These are phyloP conservation scores for Blastobasis lacticolella DNA, from an alignment of 2,888 invertebrate species.

Conservation along the genomic window DNA sequence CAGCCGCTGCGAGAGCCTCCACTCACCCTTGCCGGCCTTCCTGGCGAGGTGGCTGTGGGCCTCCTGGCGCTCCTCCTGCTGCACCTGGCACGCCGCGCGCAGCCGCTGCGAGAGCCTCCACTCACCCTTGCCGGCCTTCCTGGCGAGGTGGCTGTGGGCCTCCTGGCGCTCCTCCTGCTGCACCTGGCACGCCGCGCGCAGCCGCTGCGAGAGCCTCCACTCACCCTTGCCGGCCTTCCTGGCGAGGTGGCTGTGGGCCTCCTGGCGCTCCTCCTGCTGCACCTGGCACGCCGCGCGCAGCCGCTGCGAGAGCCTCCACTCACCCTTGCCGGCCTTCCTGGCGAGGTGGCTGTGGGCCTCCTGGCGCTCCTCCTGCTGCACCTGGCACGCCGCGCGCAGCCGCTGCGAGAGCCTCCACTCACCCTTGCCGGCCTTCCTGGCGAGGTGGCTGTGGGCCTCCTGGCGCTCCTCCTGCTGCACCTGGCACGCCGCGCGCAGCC, in stretches of 20 bases:
- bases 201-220: constrained; percentile 82
- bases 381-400: constrained; percentile 85
- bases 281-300: constrained; percentile 88
- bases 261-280: constrained; percentile 94
- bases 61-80: constrained; percentile 93
- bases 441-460: constrained; percentile 85
- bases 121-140: constrained; percentile 34
- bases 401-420: constrained; percentile 83
- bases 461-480: constrained; percentile 94
- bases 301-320: constrained; percentile 82
- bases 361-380: constrained; percentile 94
- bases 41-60: constrained; percentile 80
- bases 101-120: constrained; percentile 84
- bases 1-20: constrained; percentile 82
- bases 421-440: constrained; percentile 35
- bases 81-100: constrained; percentile 87
- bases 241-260: constrained; percentile 80
- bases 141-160: constrained; percentile 80
- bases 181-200: constrained; percentile 87
- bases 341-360: constrained; percentile 83
- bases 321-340: constrained; percentile 34
- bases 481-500: constrained; percentile 85
- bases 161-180: constrained; percentile 94
- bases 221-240: constrained; percentile 35
- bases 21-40: constrained; percentile 33